Evolutionary conservation across 2,888 invertebrate genomes (phyloP).

Genomic region (Synergus laeviventris): DNA sequence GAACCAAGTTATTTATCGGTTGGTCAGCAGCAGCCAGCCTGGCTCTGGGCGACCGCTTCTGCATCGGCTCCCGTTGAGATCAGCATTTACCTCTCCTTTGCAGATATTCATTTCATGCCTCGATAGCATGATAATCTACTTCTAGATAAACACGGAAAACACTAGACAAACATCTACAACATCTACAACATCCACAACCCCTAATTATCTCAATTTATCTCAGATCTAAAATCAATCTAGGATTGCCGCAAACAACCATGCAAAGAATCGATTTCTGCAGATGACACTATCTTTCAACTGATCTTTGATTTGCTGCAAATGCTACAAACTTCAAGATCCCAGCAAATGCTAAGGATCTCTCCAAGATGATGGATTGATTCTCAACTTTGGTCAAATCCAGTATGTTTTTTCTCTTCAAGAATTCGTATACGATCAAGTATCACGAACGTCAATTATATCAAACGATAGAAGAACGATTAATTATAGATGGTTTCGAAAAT

Average conservation of each 20-base stretch:
- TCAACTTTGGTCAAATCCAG: not conserved
- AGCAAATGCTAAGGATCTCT: not conserved
- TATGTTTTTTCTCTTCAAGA: not conserved
- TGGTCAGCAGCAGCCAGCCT: conserved; percentile 60
- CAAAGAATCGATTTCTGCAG: not conserved
- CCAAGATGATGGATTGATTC: not conserved
- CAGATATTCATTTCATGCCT: not conserved
- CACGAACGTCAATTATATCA: too few relatives aligned
- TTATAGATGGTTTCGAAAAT: not conserved
- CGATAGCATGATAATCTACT: not conserved
- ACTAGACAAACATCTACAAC: not conserved
- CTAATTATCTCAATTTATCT: not conserved
- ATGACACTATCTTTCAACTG: not conserved
- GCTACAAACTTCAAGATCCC: not conserved
- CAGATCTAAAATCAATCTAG: not conserved
- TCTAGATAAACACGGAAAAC: not conserved
- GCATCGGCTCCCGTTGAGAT: conserved; percentile 40
- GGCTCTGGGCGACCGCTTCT: conserved; percentile 49
- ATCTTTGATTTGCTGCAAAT: not conserved
- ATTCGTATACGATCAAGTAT: too few relatives aligned
- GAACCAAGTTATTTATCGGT: conserved; percentile 67
- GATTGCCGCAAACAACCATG: not conserved
- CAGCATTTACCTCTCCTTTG: not conserved
- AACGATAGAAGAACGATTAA: too few relatives aligned
- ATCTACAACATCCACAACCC: not conserved